These are phyloP conservation scores for Styela clava DNA, from an alignment of 23 tunicate genomes.

Conservation along the genomic window DNA sequence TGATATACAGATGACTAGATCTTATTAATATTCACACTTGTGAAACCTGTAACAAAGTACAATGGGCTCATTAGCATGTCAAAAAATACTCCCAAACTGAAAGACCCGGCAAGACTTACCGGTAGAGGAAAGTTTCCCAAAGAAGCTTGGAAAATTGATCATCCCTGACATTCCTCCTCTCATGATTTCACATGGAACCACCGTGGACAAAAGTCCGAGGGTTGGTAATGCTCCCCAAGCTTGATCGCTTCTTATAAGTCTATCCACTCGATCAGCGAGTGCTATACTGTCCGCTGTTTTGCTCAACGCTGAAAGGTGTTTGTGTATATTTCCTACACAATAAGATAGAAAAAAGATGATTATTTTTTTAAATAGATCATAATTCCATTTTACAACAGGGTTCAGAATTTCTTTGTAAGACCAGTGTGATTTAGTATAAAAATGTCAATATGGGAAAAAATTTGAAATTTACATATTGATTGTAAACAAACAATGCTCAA, in stretches of 20 bases:
- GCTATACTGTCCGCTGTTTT: slow-evolving; percentile 73
- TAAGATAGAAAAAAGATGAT: background rate
- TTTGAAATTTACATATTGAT: too few species aligned
- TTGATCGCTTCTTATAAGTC: slow-evolving; percentile 55
- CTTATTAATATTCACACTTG: too few species aligned
- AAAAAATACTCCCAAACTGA: background rate
- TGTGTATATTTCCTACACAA: slow-evolving; percentile 24
- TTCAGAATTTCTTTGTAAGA: too few species aligned
- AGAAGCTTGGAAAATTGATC: slow-evolving; percentile 84
- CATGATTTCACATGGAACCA: slow-evolving; percentile 63
- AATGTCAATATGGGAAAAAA: too few species aligned
- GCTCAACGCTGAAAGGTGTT: slow-evolving; percentile 56
- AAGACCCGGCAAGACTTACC: slow-evolving; percentile 21
- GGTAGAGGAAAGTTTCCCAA: slow-evolving; percentile 95
- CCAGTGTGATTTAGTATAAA: too few species aligned
- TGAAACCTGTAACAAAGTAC: too few species aligned
- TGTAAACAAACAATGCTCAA: too few species aligned
- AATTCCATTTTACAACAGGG: too few species aligned
- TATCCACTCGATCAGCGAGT: slow-evolving; percentile 60
- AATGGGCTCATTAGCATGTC: too few species aligned
- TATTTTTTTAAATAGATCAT: too few species aligned
- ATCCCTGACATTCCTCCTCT: slow-evolving; percentile 66
- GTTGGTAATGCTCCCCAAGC: slow-evolving; percentile 92
- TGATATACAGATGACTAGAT: too few species aligned
- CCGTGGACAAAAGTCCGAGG: slow-evolving; percentile 79